Evolutionary conservation across 2,797 vertebrate species (phyloP).

Genomic region (Lepidocolaptes lacrymiger): DNA sequence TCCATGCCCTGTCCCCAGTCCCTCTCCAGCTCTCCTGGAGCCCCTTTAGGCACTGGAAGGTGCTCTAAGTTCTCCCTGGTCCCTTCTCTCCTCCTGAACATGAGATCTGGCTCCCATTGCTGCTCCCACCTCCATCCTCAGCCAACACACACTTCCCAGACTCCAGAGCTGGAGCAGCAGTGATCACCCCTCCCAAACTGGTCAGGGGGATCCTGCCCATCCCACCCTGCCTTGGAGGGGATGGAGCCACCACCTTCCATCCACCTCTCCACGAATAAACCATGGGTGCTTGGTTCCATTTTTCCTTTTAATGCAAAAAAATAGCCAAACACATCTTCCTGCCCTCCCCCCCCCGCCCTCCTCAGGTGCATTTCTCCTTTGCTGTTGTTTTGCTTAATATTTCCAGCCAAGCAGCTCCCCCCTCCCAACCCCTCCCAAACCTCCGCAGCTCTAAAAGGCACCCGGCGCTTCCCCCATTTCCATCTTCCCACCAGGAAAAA

Average conservation of each 20-base stretch:
- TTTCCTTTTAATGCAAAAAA: constrained; percentile 76
- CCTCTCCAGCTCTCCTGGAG: neutral
- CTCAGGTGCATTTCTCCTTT: neutral
- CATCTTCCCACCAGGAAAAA: neutral
- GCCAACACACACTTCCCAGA: neutral
- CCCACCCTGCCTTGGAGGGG: too few species aligned
- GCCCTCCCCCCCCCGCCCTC: neutral
- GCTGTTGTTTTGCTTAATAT: constrained; percentile 3
- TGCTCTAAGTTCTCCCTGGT: neutral
- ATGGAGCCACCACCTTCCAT: fast-evolving
- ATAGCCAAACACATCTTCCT: constrained; percentile 46
- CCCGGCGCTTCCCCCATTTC: neutral
- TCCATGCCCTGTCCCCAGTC: neutral
- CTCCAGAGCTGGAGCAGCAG: neutral
- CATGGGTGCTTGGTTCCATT: neutral
- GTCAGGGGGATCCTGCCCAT: neutral
- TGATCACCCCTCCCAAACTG: fast-evolving
- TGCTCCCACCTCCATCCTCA: neutral
- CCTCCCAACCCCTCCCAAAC: constrained; percentile 31
- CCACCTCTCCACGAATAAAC: neutral
- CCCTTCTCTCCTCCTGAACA: neutral
- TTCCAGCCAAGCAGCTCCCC: constrained; percentile 48
- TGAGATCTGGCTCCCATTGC: neutral
- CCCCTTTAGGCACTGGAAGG: neutral
- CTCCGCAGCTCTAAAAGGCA: neutral